phyloP scores from a whole-genome alignment of 2,888 invertebrate genomes.

The Auanema freiburgensis region DNA sequence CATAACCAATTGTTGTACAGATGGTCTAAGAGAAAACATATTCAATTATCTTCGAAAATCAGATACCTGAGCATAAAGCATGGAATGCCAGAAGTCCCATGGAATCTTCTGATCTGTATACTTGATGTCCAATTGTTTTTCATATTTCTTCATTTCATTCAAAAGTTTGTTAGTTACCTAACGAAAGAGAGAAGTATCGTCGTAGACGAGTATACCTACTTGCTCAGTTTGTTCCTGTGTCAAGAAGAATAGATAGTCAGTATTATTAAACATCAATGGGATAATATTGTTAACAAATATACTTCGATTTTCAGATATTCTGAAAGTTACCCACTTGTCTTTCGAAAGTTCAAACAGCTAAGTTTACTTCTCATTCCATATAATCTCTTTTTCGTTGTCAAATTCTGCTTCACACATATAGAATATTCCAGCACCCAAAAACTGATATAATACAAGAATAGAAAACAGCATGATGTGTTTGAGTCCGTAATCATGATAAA shows the following conservation, averaged over 20 bases:
- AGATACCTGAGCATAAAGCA: slow-evolving; percentile 60
- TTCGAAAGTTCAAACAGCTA: neutral
- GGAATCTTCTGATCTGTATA: slow-evolving; percentile 58
- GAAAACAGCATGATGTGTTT: slow-evolving; percentile 47
- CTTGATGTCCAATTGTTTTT: slow-evolving; percentile 52
- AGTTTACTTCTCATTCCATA: slow-evolving; percentile 31
- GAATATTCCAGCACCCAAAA: slow-evolving; percentile 50
- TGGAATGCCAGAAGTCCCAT: slow-evolving; percentile 63
- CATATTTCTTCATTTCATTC: slow-evolving; percentile 38
- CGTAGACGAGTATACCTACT: slow-evolving; percentile 20
- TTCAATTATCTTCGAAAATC: neutral
- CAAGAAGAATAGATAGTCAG: slow-evolving; percentile 53
- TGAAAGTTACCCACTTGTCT: slow-evolving; percentile 10
- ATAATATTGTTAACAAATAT: slow-evolving; percentile 44
- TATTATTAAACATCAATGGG: slow-evolving; percentile 57
- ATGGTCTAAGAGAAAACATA: slow-evolving; percentile 45
- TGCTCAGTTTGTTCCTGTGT: slow-evolving; percentile 42
- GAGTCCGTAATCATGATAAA: slow-evolving; percentile 55
- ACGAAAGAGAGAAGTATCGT: neutral
- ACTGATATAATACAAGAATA: slow-evolving; percentile 48
- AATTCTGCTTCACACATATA: slow-evolving; percentile 46
- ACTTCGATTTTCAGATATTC: slow-evolving; percentile 43
- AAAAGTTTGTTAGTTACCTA: slow-evolving; percentile 37
- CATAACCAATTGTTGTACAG: slow-evolving; percentile 68
- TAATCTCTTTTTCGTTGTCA: slow-evolving; percentile 39